These are phyloP conservation scores for Brachyrhaphis roseni DNA, from an alignment of 2,797 vertebrate species.

Conservation along the genomic window DNA sequence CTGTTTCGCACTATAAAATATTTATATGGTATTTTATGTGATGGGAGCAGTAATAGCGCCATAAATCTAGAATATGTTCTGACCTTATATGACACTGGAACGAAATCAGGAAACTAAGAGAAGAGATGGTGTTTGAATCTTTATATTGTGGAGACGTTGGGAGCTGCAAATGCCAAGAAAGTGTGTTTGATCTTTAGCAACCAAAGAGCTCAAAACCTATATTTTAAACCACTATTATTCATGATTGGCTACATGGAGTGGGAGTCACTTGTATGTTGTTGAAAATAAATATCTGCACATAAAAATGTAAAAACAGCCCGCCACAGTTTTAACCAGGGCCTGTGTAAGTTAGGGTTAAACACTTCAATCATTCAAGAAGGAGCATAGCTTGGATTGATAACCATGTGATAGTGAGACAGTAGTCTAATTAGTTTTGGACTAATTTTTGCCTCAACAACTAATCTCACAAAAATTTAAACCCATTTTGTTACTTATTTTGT, in stretches of 20 bases:
- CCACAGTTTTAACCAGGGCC: neutral
- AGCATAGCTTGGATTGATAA: neutral
- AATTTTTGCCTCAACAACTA: neutral
- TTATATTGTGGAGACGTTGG: neutral
- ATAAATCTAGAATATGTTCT: neutral
- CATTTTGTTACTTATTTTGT: neutral
- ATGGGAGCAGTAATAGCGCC: neutral
- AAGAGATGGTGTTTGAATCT: neutral
- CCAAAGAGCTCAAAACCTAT: neutral
- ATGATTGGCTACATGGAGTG: neutral
- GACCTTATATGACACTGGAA: neutral
- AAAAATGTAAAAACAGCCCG: neutral
- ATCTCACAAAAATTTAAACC: neutral
- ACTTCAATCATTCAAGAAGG: neutral
- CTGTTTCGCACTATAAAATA: neutral
- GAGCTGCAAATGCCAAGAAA: neutral
- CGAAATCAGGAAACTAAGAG: neutral
- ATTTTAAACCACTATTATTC: neutral
- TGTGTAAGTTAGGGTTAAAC: neutral
- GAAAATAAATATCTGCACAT: neutral
- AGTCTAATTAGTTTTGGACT: neutral
- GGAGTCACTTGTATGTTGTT: neutral
- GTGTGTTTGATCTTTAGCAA: neutral
- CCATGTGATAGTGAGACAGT: neutral
- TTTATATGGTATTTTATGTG: neutral